Conservation (phyloP, 2,888 invertebrate genomes). For the Macroteleia sp. region DNA sequence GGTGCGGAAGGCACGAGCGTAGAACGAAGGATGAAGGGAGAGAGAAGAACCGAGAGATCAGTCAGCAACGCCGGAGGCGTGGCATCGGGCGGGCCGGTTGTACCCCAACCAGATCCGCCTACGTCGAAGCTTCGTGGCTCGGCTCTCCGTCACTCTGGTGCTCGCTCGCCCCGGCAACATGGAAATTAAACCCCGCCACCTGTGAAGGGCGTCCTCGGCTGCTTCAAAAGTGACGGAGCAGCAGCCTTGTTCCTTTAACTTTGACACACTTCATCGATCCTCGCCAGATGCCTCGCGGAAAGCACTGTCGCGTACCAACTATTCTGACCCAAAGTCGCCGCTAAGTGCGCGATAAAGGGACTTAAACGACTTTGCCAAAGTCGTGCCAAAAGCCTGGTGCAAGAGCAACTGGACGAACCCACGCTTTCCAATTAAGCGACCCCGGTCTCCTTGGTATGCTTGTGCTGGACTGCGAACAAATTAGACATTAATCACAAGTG, state of each 20-base stretch:
- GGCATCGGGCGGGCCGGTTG: slow-evolving; percentile 69
- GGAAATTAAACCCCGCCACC: slow-evolving; percentile 65
- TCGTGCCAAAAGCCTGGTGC: not conserved
- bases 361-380: slow-evolving; percentile 11
- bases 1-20: slow-evolving; percentile 48
- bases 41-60: slow-evolving; percentile 59
- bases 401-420: not conserved
- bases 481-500: no score
- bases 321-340: slow-evolving; percentile 40
- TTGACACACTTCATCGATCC: slow-evolving; percentile 72
- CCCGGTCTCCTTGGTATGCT: no score
- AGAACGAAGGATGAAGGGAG: slow-evolving; percentile 66
- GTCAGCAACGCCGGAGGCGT: slow-evolving; percentile 69
- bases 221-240: slow-evolving; percentile 73
- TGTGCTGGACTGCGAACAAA: no score
- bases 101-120: slow-evolving; percentile 67
- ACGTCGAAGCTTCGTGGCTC: no score
- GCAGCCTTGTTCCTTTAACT: slow-evolving; percentile 68
- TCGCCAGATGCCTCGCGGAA: slow-evolving; percentile 44
- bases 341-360: slow-evolving; percentile 12
- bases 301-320: not conserved
- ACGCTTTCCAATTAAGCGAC: slow-evolving; percentile 15
- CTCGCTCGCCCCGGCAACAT: slow-evolving; percentile 60
- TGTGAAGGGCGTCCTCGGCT: slow-evolving; percentile 67
- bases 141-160: slow-evolving; percentile 5